A percentile compares a stretch with the other conserved stretches of the same genome.
Evolutionary conservation across 2,888 invertebrate genomes (phyloP).

Genomic region (Leuctra nigra): DNA sequence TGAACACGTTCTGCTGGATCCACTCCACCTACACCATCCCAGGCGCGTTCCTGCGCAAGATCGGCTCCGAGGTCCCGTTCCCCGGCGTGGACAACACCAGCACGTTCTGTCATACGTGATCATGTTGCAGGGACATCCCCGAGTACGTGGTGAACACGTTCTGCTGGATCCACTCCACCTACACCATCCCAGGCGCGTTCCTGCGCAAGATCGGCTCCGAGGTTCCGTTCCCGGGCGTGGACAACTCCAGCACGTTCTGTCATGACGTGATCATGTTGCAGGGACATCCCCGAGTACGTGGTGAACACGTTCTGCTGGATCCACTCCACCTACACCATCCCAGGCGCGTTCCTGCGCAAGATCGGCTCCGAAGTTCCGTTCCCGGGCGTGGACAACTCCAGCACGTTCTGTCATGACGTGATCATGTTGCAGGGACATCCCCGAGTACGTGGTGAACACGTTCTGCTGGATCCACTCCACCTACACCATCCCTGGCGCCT

Average conservation of each 20-base stretch:
- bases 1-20: slow-evolving; percentile 94
- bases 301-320: slow-evolving; percentile 91
- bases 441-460: slow-evolving; percentile 85
- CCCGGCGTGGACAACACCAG: slow-evolving; percentile 42
- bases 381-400: slow-evolving; percentile 61
- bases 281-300: slow-evolving; percentile 80
- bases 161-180: too few species aligned
- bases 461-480: slow-evolving; percentile 96
- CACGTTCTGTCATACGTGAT: too few species aligned
- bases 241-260: too few species aligned
- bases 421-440: slow-evolving; percentile 66
- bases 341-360: slow-evolving; percentile 57
- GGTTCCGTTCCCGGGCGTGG: too few species aligned
- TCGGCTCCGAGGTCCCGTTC: slow-evolving; percentile 58
- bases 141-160: too few species aligned
- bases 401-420: too few species aligned
- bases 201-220: too few species aligned
- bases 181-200: too few species aligned
- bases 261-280: too few species aligned
- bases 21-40: slow-evolving; percentile 83
- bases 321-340: slow-evolving; percentile 81
- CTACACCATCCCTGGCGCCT: slow-evolving; percentile 79
- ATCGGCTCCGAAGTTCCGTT: slow-evolving; percentile 61
- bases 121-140: too few species aligned
- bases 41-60: slow-evolving; percentile 58